Evolutionary conservation across 2,888 invertebrate species (phyloP), one percentile per base, ranked within the genome.

Genomic region (Xiphydria camelus): DNA sequence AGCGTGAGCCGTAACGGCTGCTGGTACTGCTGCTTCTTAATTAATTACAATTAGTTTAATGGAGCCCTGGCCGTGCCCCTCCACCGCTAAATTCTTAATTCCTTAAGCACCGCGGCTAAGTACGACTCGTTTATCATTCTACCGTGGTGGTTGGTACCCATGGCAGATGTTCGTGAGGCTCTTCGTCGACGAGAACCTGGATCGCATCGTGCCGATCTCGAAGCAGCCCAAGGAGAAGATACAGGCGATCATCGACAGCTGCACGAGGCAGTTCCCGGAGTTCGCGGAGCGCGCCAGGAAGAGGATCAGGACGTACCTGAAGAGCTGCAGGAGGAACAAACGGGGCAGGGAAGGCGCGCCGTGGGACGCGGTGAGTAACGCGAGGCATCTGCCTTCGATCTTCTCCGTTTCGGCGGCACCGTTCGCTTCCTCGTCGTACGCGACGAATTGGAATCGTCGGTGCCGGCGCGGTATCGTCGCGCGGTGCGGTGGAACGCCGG

Each of bases 221-320:
- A 94, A 96, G 73, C 96, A 96, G 78, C 96, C 96, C 5, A 96
- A 96, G 75, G 96, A 96, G 76, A 96, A 96, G 80, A 94, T 96
- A 59, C 95, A 96, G 73, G 96, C 95, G 14, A 96, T 96, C 73
- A 93, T 96, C 54, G 96, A 96, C 76, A 95, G 95, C 14, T 96
- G 96, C 79, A 92, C 94, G 51, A 82, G 96, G 62, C 96, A 96
- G 79, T 96, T 96, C 73, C 95, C 96, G 47, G 96, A 96, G 78
- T 95, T 95, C 70, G 93, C 94, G 47, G 94, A 95, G 73, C 84
- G 96, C 47, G 94, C 96, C 47, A 84, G 96, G 59, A 96, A 96
- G 78, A 82, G 96, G 55, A 94, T 96, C 72, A 82, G 96, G 58
- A 96, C 96, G 42, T 96, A 96, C 77, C 81, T 96, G 70, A 96